These are phyloP conservation scores for Frankliniella intonsa DNA, from an alignment of 2,888 invertebrate species.

Conservation along the genomic window DNA sequence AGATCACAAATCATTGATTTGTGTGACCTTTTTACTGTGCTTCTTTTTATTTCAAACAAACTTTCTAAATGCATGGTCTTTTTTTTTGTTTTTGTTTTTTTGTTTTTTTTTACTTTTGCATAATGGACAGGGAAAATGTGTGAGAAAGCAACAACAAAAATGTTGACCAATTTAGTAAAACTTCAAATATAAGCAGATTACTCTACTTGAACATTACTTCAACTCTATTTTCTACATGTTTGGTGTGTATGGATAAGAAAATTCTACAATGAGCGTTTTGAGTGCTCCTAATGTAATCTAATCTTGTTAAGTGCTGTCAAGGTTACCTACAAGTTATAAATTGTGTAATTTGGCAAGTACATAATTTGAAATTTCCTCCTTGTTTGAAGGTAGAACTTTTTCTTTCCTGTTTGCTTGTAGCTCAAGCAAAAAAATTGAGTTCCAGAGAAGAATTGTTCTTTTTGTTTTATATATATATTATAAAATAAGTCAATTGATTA, in stretches of 20 bases:
- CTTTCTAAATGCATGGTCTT: not conserved
- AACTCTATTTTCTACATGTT: not conserved
- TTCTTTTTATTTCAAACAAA: not conserved
- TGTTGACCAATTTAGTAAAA: not conserved
- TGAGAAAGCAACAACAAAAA: too few relatives aligned
- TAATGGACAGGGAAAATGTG: too few relatives aligned
- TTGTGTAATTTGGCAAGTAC: too few relatives aligned
- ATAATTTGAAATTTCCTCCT: too few relatives aligned
- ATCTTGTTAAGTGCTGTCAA: too few relatives aligned
- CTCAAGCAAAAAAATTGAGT: too few relatives aligned
- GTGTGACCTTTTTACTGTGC: not conserved
- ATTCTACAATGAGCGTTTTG: too few relatives aligned
- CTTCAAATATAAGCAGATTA: not conserved
- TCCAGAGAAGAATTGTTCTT: too few relatives aligned
- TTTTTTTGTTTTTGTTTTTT: not conserved
- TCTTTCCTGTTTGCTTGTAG: too few relatives aligned
- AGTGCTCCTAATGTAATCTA: too few relatives aligned
- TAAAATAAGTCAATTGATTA: conserved; percentile 15
- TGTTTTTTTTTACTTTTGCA: not conserved
- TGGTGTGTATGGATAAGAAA: not conserved
- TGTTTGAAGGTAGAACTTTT: too few relatives aligned
- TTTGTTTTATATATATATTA: not conserved
- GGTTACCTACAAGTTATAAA: too few relatives aligned
- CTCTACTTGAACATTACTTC: not conserved
- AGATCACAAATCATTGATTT: not conserved